phyloP scores from a whole-genome alignment of 2,797 vertebrate species.

The Tamandua tetradactyla region DNA sequence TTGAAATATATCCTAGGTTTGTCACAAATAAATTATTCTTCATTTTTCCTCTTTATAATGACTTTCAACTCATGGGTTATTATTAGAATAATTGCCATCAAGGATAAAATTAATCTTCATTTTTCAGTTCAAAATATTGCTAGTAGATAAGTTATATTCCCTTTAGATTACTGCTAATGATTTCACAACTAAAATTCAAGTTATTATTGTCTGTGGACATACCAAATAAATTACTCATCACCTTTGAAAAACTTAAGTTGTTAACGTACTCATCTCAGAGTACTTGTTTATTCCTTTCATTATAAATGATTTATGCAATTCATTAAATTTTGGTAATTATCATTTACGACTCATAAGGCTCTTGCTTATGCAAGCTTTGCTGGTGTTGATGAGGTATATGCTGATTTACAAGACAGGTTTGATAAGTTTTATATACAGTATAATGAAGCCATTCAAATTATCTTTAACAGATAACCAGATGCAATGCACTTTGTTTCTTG shows the following conservation, averaged over 20 bases:
- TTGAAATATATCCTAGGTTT: slow-evolving; percentile 40
- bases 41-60: not conserved
- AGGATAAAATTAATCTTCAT: slow-evolving; percentile 77
- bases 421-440: slow-evolving; percentile 68
- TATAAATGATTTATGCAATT: slow-evolving; percentile 88
- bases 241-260: slow-evolving; percentile 79
- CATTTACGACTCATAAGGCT: slow-evolving; percentile 83
- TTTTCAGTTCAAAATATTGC: slow-evolving; percentile 77
- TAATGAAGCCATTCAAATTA: slow-evolving; percentile 77
- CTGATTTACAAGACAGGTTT: slow-evolving; percentile 73
- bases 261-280: slow-evolving; percentile 82
- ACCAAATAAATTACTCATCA: slow-evolving; percentile 81
- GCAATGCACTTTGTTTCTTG: slow-evolving; percentile 50
- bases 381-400: slow-evolving; percentile 76
- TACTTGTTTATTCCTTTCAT: slow-evolving; percentile 84
- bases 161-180: slow-evolving; percentile 84
- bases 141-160: slow-evolving; percentile 70
- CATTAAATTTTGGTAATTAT: slow-evolving; percentile 87
- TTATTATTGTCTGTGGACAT: slow-evolving; percentile 78
- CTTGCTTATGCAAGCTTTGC: slow-evolving; percentile 77
- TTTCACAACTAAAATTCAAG: slow-evolving; percentile 80
- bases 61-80: slow-evolving; percentile 57
- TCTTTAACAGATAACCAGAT: slow-evolving; percentile 74
- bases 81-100: slow-evolving; percentile 73
- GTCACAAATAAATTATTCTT: slow-evolving; percentile 16